These are phyloP conservation scores for Tetramorium alpestre DNA, from an alignment of 1,140 invertebrate genomes.

Conservation along the genomic window DNA sequence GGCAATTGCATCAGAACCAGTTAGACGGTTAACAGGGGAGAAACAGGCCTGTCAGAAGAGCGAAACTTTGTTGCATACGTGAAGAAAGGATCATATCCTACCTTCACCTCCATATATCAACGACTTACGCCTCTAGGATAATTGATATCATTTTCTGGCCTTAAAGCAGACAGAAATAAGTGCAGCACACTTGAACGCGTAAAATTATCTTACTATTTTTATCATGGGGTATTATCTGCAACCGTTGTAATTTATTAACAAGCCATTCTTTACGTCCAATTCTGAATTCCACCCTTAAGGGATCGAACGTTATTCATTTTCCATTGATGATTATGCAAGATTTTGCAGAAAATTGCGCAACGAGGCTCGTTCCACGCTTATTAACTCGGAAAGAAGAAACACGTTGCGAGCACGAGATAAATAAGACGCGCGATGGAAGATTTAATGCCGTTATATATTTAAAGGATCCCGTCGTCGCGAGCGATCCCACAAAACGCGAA, in stretches of 20 bases:
- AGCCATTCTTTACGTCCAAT: not conserved
- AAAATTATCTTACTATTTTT: not conserved
- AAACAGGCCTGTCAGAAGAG: not conserved
- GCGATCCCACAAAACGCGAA: conserved; percentile 66
- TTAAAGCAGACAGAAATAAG: not conserved
- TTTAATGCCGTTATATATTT: conserved; percentile 71
- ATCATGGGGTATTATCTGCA: not conserved
- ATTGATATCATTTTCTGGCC: not conserved
- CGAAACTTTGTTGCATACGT: not conserved
- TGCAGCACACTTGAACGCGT: not conserved
- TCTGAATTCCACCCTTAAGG: not conserved
- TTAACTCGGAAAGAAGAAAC: conserved; percentile 53
- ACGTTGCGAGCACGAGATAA: conserved; percentile 61
- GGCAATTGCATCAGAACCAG: conserved; percentile 44
- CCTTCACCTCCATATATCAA: not conserved
- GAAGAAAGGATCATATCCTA: not conserved
- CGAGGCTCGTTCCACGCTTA: conserved; percentile 40
- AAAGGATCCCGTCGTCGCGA: conserved; percentile 25
- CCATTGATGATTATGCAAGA: conserved; percentile 16
- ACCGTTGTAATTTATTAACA: not conserved
- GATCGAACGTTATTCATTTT: not conserved
- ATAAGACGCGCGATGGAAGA: conserved; percentile 55
- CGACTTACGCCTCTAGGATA: not conserved
- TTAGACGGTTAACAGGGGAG: not conserved
- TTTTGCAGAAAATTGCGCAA: conserved; percentile 12